Evolutionary conservation across 2,888 invertebrate species (phyloP).

Genomic region (Beris morrisii): DNA sequence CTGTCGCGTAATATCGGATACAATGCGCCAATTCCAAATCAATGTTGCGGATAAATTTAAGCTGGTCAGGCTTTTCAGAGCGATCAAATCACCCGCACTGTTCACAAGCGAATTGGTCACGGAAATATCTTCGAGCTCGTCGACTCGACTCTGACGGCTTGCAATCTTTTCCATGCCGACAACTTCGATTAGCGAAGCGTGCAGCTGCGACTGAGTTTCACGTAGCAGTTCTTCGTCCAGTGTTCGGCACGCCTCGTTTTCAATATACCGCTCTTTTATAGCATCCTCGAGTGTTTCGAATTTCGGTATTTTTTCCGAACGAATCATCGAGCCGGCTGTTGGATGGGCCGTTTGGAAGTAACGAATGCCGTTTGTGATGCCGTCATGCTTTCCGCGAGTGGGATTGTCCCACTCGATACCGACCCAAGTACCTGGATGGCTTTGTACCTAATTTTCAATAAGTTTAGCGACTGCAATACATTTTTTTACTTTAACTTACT

Average conservation of each 20-base stretch:
- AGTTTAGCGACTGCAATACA: background rate
- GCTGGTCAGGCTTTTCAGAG: slow-evolving; percentile 49
- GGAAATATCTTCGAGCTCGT: slow-evolving; percentile 51
- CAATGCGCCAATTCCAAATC: slow-evolving; percentile 55
- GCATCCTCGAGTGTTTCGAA: slow-evolving; percentile 75
- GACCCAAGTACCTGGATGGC: slow-evolving; percentile 77
- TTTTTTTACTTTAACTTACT: slow-evolving; percentile 45
- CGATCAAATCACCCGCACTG: slow-evolving; percentile 66
- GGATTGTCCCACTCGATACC: slow-evolving; percentile 98
- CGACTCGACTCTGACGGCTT: slow-evolving; percentile 59
- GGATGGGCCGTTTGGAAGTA: slow-evolving; percentile 79
- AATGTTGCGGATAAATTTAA: slow-evolving; percentile 53
- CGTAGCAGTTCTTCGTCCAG: slow-evolving; percentile 64
- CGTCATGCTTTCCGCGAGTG: slow-evolving; percentile 89
- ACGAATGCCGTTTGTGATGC: slow-evolving; percentile 74
- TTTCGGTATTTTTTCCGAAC: slow-evolving; percentile 75
- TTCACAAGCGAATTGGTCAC: slow-evolving; percentile 59
- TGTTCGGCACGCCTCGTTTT: slow-evolving; percentile 56
- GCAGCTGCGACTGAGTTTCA: slow-evolving; percentile 70
- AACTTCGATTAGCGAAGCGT: slow-evolving; percentile 82
- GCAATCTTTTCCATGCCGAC: slow-evolving; percentile 88
- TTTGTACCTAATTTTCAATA: slow-evolving; percentile 59
- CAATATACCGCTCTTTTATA: slow-evolving; percentile 67
- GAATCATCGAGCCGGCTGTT: slow-evolving; percentile 87
- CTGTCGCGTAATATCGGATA: slow-evolving; percentile 53